These are phyloP conservation scores for Gracilinanus agilis DNA, from an alignment of 2,113 vertebrate species.

Conservation along the genomic window DNA sequence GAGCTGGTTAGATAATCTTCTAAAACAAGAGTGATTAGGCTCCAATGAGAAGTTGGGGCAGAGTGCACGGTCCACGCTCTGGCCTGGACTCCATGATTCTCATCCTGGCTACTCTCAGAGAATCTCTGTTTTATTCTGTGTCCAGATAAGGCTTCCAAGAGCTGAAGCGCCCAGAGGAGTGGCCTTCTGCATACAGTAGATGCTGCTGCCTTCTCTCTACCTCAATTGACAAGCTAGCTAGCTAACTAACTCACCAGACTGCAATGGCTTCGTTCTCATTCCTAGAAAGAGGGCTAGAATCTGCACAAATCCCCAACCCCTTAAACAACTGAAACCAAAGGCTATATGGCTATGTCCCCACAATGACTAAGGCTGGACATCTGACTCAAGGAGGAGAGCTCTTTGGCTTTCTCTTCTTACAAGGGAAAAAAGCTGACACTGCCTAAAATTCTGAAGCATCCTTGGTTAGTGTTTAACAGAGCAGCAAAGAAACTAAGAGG, in stretches of 20 bases:
- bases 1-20: slow-evolving; percentile 1
- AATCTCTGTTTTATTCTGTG: background rate
- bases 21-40: slow-evolving; percentile 41
- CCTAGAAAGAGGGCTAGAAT: slow-evolving; percentile 15
- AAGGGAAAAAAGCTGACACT: background rate
- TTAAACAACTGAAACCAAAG: background rate
- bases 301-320: slow-evolving; percentile 31
- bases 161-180: background rate
- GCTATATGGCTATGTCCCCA: slow-evolving; percentile 3
- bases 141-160: slow-evolving; percentile 9
- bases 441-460: background rate
- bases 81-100: background rate
- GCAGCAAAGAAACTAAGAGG: background rate
- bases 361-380: slow-evolving; percentile 1
- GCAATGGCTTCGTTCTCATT: slow-evolving; percentile 20
- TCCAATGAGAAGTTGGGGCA: slow-evolving; percentile 9
- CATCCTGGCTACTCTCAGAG: background rate
- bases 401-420: slow-evolving; percentile 44
- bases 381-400: slow-evolving; percentile 18
- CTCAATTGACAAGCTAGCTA: background rate
- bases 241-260: background rate
- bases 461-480: background rate
- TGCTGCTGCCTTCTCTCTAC: background rate
- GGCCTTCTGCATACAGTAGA: slow-evolving; percentile 6
- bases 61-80: background rate